A percentile compares a stretch with the other conserved stretches of the same genome.
Conservation (phyloP, 2,888 invertebrate species). For the Dynastes grantii region DNA sequence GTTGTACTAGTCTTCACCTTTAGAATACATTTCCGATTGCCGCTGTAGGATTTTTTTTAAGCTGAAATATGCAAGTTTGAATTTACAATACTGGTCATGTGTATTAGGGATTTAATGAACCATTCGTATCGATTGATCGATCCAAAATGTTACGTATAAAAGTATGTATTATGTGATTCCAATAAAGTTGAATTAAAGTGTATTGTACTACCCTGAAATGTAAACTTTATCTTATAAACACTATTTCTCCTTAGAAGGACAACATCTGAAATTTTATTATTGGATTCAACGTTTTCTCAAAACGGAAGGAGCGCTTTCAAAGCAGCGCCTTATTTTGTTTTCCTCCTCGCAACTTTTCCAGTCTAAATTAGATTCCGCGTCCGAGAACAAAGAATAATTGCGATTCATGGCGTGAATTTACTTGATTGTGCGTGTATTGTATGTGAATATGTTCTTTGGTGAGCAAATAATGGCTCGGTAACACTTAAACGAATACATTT, state of each 20-base stretch:
- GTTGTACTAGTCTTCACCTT: too few species aligned
- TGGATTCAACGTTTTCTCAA: neutral
- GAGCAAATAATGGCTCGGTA: neutral
- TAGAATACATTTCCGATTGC: too few species aligned
- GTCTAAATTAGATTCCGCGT: conserved; percentile 30
- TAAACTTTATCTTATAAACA: neutral
- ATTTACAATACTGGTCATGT: too few species aligned
- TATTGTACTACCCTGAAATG: too few species aligned
- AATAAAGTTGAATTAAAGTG: too few species aligned
- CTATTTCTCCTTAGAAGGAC: neutral
- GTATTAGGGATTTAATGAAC: too few species aligned
- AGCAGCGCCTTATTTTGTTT: conserved; percentile 28
- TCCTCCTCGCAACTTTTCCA: conserved; percentile 1
- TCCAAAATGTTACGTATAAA: too few species aligned
- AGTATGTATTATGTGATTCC: too few species aligned
- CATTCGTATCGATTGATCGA: too few species aligned
- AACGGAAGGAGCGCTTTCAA: neutral
- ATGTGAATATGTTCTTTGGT: conserved; percentile 3
- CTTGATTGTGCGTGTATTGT: conserved; percentile 19
- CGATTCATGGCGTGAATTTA: conserved; percentile 18
- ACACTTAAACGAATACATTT: neutral
- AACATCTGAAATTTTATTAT: conserved; percentile 19
- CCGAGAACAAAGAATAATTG: conserved; percentile 37
- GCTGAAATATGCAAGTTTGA: too few species aligned
- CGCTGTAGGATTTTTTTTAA: too few species aligned